Conservation (phyloP, 2,113 vertebrate species). For the Myiopsitta monachus region DNA sequence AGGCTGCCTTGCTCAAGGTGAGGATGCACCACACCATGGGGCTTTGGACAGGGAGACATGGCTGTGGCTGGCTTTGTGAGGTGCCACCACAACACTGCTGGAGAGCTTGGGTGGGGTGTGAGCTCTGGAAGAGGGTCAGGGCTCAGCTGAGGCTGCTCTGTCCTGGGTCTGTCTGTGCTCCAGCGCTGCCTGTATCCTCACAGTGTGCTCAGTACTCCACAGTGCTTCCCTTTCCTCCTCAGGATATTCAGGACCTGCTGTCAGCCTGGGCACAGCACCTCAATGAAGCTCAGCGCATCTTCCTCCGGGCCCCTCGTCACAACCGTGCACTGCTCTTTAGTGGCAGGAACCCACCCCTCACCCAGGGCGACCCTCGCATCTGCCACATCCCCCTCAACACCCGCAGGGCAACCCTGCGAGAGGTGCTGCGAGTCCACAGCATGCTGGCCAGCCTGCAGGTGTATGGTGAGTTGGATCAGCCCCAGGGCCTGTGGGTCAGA, state of each 20-base stretch:
- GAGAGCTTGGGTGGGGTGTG: rapidly evolving
- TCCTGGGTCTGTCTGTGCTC: neutral
- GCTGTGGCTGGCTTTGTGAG: neutral
- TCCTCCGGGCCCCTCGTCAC: constrained; percentile 82
- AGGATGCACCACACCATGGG: neutral
- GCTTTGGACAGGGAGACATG: rapidly evolving
- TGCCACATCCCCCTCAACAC: constrained; percentile 85
- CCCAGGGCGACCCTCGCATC: constrained; percentile 79
- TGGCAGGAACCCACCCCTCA: constrained; percentile 75
- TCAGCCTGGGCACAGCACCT: constrained; percentile 82
- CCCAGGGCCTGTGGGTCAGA: neutral
- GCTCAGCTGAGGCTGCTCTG: neutral
- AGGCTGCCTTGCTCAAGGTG: constrained; percentile 84
- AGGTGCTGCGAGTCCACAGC: constrained; percentile 82
- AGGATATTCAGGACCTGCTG: constrained; percentile 93
- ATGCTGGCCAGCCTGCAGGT: constrained; percentile 83
- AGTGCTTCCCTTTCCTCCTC: neutral
- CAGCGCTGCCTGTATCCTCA: neutral
- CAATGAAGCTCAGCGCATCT: constrained; percentile 80
- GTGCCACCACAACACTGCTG: neutral
- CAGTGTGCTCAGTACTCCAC: neutral
- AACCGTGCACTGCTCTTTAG: constrained; percentile 83
- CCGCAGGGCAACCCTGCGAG: constrained; percentile 88
- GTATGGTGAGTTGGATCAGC: constrained; percentile 76
- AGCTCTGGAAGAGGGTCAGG: neutral